phyloP scores from a whole-genome alignment of 2,113 vertebrate species.

The Cephalopterus ornatus region DNA sequence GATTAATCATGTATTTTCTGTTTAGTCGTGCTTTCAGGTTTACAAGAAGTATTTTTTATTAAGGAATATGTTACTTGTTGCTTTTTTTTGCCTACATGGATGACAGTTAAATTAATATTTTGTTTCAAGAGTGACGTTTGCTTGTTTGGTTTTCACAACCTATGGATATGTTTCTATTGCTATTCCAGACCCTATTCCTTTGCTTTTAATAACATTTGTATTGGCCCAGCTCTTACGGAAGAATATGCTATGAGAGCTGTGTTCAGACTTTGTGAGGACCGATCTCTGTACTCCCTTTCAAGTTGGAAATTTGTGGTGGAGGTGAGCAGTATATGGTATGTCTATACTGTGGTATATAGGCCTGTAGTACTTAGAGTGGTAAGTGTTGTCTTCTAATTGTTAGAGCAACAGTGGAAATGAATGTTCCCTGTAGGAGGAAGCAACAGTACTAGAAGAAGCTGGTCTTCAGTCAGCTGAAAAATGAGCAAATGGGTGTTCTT shows the following conservation, averaged over 20 bases:
- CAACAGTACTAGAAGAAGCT: neutral
- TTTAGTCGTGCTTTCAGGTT: neutral
- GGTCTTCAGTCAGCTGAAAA: neutral
- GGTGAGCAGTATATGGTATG: neutral
- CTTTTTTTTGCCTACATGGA: neutral
- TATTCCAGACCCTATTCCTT: neutral
- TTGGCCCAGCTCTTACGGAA: neutral
- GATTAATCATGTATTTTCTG: neutral
- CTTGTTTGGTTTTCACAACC: neutral
- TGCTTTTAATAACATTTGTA: neutral
- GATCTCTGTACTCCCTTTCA: neutral
- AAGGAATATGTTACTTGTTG: neutral
- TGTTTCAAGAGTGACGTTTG: neutral
- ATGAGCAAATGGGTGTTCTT: neutral
- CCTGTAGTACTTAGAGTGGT: neutral
- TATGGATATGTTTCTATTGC: neutral
- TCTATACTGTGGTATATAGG: neutral
- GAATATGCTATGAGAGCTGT: neutral
- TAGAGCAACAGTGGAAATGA: neutral
- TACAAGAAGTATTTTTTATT: neutral
- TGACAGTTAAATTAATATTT: neutral
- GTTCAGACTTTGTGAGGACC: neutral
- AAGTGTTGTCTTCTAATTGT: neutral
- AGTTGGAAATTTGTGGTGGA: neutral
- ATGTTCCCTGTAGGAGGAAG: neutral